phyloP scores from a whole-genome alignment of 2,888 invertebrate genomes.

The Tribolium freemani region DNA sequence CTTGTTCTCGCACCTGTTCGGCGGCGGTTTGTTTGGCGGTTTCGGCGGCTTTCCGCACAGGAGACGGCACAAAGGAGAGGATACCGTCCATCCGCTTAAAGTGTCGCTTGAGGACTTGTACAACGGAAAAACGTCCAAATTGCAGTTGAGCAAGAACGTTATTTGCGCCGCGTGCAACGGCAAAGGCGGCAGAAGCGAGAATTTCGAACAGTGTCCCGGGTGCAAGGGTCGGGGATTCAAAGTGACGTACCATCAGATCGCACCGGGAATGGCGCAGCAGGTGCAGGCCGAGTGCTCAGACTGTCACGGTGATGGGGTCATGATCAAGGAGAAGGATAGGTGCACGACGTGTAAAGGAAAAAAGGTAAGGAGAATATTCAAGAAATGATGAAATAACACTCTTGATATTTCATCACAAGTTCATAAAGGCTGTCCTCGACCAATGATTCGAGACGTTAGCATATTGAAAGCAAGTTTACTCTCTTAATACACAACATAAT shows the following conservation, averaged over 20 bases:
- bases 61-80: slow-evolving; percentile 80
- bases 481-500: too few relatives aligned
- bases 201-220: slow-evolving; percentile 75
- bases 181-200: slow-evolving; percentile 80
- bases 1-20: slow-evolving; percentile 79
- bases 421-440: not conserved
- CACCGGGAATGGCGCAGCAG: slow-evolving; percentile 76
- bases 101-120: slow-evolving; percentile 93
- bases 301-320: slow-evolving; percentile 80
- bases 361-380: slow-evolving; percentile 67
- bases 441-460: too few relatives aligned
- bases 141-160: slow-evolving; percentile 86
- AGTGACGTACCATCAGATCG: slow-evolving; percentile 80
- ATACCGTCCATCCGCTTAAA: slow-evolving; percentile 86
- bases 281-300: slow-evolving; percentile 74
- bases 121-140: slow-evolving; percentile 87
- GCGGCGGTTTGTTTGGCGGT: slow-evolving; percentile 77
- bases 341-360: slow-evolving; percentile 88
- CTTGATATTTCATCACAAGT: not conserved
- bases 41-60: slow-evolving; percentile 68
- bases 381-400: not conserved
- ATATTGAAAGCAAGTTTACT: too few relatives aligned
- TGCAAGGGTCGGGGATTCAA: slow-evolving; percentile 87
- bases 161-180: slow-evolving; percentile 85
- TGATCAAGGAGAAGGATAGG: slow-evolving; percentile 84